These are phyloP conservation scores for Eupithecia centaureata DNA, from an alignment of 2,888 invertebrate species.

Conservation along the genomic window DNA sequence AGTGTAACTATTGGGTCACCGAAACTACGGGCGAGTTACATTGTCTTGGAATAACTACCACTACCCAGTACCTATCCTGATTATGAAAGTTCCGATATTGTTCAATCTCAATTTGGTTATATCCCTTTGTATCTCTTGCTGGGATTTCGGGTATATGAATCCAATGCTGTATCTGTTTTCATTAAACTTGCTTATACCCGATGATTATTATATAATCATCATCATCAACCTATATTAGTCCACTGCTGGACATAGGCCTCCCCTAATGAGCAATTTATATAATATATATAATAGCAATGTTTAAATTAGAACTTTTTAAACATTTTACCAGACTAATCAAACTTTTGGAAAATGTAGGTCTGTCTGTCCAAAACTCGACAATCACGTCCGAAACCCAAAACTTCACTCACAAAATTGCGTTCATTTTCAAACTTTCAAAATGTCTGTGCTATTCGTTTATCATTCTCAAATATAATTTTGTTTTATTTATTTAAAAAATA, in stretches of 20 bases:
- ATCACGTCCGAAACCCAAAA: conserved; percentile 18
- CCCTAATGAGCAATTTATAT: too few relatives aligned
- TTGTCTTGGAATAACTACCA: conserved; percentile 12
- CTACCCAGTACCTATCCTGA: background rate
- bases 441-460: conserved; percentile 13
- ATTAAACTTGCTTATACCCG: background rate
- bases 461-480: background rate
- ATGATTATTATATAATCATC: conserved; percentile 3
- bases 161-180: background rate
- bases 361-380: conserved; percentile 11
- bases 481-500: conserved; percentile 1
- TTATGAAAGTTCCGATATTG: conserved; percentile 9
- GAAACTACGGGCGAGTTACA: conserved; percentile 1
- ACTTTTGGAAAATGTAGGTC: conserved; percentile 19
- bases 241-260: too few relatives aligned
- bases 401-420: conserved; percentile 17
- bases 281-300: background rate
- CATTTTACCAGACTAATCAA: background rate
- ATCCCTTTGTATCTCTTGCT: background rate
- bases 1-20: background rate
- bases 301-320: background rate
- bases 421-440: conserved; percentile 18
- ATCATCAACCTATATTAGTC: too few relatives aligned
- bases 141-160: background rate
- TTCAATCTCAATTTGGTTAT: conserved; percentile 11